Conservation (phyloP, 2,113 vertebrate species). For the Melanotaenia duboulayi region DNA sequence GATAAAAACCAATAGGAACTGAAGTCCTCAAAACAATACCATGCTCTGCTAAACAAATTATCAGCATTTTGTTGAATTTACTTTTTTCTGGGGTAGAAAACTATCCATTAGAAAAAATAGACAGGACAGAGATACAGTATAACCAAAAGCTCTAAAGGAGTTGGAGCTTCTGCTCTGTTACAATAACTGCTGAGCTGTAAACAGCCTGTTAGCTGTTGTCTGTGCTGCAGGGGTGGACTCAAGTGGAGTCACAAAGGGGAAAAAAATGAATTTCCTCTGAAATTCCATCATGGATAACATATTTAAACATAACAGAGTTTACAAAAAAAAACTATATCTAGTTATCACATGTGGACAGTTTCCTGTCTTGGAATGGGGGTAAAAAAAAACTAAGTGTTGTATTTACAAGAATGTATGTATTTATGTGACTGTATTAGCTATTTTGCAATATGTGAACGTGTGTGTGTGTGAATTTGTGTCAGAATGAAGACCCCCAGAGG, state of each 20-base stretch:
- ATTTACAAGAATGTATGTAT: background rate
- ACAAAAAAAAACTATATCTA: no score
- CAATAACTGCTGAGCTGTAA: background rate
- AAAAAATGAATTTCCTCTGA: background rate
- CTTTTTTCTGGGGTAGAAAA: background rate
- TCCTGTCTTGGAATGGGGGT: conserved; percentile 12
- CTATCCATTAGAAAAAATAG: background rate
- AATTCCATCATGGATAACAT: background rate
- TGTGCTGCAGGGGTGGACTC: conserved; percentile 12
- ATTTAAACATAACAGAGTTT: background rate
- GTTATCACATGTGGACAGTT: background rate
- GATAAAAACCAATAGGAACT: conserved; percentile 17
- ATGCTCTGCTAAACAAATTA: conserved; percentile 11
- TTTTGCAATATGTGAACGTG: background rate
- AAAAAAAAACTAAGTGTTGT: background rate
- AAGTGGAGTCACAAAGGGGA: conserved; percentile 2
- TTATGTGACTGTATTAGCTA: conserved; percentile 2
- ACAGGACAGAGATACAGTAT: background rate
- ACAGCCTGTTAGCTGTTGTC: conserved; percentile 7
- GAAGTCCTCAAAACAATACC: background rate
- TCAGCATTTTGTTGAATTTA: background rate
- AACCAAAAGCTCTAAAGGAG: background rate
- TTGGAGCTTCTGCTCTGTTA: conserved; percentile 13
- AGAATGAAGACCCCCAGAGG: background rate
- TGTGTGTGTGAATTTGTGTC: conserved; percentile 2